Evolutionary conservation across 2,888 invertebrate species (phyloP).

Genomic region (Steinernema scapterisci): DNA sequence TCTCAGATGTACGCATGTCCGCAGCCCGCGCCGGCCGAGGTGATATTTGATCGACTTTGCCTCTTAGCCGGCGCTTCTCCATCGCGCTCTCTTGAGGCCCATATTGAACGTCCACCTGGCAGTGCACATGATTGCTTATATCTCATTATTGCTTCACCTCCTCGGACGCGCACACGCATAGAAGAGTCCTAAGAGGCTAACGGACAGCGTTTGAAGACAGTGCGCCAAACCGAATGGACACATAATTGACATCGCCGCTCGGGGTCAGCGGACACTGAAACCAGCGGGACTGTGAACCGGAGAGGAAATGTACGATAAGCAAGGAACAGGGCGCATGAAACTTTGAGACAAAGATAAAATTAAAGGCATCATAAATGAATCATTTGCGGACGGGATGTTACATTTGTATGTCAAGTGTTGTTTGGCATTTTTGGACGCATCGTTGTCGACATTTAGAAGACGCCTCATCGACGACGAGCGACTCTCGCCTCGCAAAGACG

Average conservation of each 20-base stretch:
- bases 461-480: conserved; percentile 18
- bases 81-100: conserved; percentile 15
- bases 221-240: conserved; percentile 10
- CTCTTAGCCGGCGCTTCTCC: conserved; percentile 20
- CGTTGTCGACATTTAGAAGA: background rate
- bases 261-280: no score
- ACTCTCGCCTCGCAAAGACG: background rate
- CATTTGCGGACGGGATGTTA: conserved; percentile 25
- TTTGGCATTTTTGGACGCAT: conserved; percentile 27
- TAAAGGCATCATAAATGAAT: conserved; percentile 19
- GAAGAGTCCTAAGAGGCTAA: conserved; percentile 10
- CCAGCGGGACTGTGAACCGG: background rate
- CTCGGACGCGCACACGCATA: conserved; percentile 16
- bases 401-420: conserved; percentile 25
- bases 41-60: conserved; percentile 31
- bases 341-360: background rate
- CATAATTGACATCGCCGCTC: background rate
- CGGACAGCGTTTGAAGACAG: background rate
- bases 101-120: conserved; percentile 32
- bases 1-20: background rate
- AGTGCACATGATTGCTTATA: conserved; percentile 33
- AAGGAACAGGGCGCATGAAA: background rate
- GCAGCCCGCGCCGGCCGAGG: background rate
- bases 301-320: background rate
- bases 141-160: conserved; percentile 33